phyloP scores from a whole-genome alignment of 2,797 vertebrate species.

The Cynodonichthys magdalenae region DNA sequence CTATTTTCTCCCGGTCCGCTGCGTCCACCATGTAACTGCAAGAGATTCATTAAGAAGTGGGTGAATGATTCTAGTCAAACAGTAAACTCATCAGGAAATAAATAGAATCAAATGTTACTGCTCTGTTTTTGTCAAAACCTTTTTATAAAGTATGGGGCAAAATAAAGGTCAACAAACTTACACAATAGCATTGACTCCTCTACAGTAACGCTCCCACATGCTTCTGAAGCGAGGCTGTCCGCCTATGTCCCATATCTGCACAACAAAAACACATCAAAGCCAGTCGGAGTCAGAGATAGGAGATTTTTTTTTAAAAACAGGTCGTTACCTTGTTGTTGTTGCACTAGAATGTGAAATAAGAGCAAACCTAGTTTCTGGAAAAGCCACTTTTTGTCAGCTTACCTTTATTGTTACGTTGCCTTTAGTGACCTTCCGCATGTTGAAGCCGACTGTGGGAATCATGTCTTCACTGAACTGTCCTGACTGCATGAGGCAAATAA shows the following conservation, averaged over 20 bases:
- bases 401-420: constrained; percentile 99
- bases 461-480: constrained; percentile 99
- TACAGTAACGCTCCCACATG: constrained; percentile 99
- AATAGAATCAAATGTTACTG: too few species aligned
- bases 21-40: constrained; percentile 98
- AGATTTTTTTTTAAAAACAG: background rate
- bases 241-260: constrained; percentile 98
- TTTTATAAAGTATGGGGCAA: background rate
- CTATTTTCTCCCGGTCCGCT: constrained; percentile 95
- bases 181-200: constrained; percentile 98
- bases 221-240: constrained; percentile 98
- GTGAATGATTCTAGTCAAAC: background rate
- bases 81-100: too few species aligned
- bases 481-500: constrained; percentile 80
- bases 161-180: constrained; percentile 76
- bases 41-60: too few species aligned
- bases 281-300: background rate
- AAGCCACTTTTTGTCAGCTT: background rate
- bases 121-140: too few species aligned
- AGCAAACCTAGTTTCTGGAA: too few species aligned
- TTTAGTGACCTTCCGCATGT: constrained; percentile 99
- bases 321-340: fast-evolving
- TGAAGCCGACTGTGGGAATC: constrained; percentile 99
- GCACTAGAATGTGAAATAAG: too few species aligned
- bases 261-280: constrained; percentile 12